Evolutionary conservation across 2,113 vertebrate species (phyloP).

Genomic region (Marmota flaviventris): DNA sequence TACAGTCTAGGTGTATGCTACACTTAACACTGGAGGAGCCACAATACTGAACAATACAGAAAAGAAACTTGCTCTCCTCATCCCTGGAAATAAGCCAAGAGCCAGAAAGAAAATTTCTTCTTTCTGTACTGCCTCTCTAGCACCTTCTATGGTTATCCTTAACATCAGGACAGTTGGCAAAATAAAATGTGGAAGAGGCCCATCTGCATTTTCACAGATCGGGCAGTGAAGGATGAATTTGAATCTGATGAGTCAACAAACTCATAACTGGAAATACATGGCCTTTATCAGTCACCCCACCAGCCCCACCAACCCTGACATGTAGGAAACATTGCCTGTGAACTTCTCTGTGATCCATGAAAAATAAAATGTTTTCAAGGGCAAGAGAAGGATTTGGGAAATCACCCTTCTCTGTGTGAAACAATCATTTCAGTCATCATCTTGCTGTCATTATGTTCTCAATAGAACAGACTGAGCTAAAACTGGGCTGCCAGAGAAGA

Average conservation of each 20-base stretch:
- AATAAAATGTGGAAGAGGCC: not conserved
- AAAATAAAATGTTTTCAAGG: not conserved
- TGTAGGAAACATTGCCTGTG: not conserved
- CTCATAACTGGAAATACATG: not conserved
- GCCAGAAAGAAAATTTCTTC: not conserved
- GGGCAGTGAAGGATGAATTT: not conserved
- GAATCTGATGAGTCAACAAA: not conserved
- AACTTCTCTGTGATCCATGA: not conserved
- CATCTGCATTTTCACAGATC: not conserved
- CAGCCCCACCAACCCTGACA: not conserved
- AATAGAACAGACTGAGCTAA: not conserved
- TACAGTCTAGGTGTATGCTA: too few species aligned
- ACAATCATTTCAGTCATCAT: not conserved
- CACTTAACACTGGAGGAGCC: not conserved
- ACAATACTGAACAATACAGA: not conserved
- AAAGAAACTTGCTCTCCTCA: not conserved
- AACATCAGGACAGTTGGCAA: not conserved
- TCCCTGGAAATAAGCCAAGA: not conserved
- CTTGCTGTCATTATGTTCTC: not conserved
- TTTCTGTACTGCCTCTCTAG: not conserved
- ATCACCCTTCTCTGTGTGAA: not conserved
- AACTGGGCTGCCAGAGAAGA: not conserved
- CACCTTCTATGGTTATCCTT: not conserved
- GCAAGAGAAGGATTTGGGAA: not conserved
- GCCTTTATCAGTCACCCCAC: accelerated